A percentile compares a stretch with the other conserved stretches of the same genome.
Evolutionary conservation across 1,140 invertebrate genomes (phyloP).

Genomic region (Diprion similis): DNA sequence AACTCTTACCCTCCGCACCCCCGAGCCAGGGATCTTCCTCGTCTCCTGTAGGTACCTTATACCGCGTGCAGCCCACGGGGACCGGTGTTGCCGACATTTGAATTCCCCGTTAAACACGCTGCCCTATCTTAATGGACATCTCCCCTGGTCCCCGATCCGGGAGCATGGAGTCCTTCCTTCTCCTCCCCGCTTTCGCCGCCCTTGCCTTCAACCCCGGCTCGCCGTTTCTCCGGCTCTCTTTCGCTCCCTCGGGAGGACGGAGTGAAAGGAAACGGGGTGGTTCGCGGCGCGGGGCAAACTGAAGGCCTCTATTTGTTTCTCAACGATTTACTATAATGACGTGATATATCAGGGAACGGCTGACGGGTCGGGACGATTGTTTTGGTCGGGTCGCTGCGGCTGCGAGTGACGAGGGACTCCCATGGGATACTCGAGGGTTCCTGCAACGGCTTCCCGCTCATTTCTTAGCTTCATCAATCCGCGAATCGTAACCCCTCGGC

Average conservation of each 20-base stretch:
- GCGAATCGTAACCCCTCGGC: not conserved
- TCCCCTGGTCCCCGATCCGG: constrained; percentile 18
- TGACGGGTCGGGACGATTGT: constrained; percentile 12
- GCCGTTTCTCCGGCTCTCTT: constrained; percentile 6
- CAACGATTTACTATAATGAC: constrained; percentile 16
- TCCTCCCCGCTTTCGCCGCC: constrained; percentile 12
- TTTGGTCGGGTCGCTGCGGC: constrained; percentile 12
- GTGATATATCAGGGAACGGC: constrained; percentile 14
- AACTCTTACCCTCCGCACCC: no score
- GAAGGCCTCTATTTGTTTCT: constrained; percentile 12
- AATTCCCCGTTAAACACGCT: constrained; percentile 43
- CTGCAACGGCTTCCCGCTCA: not conserved
- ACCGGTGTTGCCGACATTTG: constrained; percentile 35
- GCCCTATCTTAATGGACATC: constrained; percentile 46
- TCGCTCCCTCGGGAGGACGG: constrained; percentile 3
- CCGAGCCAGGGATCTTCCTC: no score
- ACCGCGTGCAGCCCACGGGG: constrained; percentile 6
- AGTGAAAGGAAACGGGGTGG: constrained; percentile 27
- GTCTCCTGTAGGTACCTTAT: not conserved
- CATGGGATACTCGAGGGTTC: not conserved
- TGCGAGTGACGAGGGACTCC: constrained; percentile 9
- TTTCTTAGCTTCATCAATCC: constrained; percentile 7
- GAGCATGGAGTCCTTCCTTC: constrained; percentile 11
- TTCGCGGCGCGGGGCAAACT: constrained; percentile 4
- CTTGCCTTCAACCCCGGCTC: not conserved